Evolutionary conservation across 2,113 vertebrate genomes (phyloP).

Genomic region (Myrmecobius fasciatus): DNA sequence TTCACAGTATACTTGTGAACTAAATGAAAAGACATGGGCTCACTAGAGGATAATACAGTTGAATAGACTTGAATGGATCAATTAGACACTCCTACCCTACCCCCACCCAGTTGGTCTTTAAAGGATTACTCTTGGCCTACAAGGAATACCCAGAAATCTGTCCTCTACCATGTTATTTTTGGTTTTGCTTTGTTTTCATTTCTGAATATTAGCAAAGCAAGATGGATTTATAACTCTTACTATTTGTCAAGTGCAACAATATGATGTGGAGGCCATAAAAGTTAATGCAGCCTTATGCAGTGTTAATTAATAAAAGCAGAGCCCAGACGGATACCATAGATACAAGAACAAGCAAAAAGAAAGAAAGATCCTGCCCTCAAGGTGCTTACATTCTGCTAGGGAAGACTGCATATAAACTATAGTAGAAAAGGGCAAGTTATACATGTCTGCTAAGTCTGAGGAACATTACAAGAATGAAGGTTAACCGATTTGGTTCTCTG

Average conservation of each 20-base stretch:
- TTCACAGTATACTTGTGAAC: not conserved
- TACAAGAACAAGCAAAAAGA: too few relatives aligned
- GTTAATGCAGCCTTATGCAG: too few relatives aligned
- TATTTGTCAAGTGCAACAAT: not conserved
- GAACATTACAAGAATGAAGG: not conserved
- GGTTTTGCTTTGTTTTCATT: not conserved
- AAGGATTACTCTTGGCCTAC: not conserved
- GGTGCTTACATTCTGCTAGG: too few relatives aligned
- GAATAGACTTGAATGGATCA: not conserved
- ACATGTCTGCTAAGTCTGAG: not conserved
- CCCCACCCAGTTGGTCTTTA: not conserved
- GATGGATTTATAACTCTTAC: not conserved
- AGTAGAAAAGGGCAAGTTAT: not conserved
- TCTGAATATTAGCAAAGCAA: not conserved
- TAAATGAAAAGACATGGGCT: not conserved
- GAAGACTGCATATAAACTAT: not conserved
- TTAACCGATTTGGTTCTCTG: not conserved
- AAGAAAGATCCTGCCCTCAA: too few relatives aligned
- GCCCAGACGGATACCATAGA: too few relatives aligned
- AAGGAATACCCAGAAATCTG: not conserved
- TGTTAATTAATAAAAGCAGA: too few relatives aligned
- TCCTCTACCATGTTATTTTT: not conserved
- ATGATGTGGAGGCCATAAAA: too few relatives aligned
- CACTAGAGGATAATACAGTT: not conserved
- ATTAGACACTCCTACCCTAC: not conserved